Base-by-base conservation (phyloP, 2,113 vertebrate species). In the Porphyrio hochstetteri region DNA sequence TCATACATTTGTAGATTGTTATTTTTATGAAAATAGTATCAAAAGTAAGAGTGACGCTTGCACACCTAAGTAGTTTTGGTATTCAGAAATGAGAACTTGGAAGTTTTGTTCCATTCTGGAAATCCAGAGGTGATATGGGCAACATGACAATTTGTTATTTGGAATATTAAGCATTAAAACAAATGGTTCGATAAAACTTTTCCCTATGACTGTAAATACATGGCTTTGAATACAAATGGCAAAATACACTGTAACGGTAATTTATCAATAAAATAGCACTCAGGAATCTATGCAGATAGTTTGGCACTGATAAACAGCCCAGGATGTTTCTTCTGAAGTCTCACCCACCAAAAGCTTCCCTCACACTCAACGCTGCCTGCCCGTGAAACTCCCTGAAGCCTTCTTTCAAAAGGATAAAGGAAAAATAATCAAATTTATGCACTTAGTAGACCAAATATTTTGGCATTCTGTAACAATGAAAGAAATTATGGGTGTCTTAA, bases 11-110 rank as follows among this genome's bases (percentile, higher is more conserved):
- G 15, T 75, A 83, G 97, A 80, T 86, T 81, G 48, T 85, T 92
- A 61, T 82, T 96, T 97, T 96, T 48, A 88, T 67, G 18, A 81
- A 42, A 84, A 14, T 48, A 50, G 9, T 91, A 82, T 55, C 31
- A 83, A 96, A 90, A 90, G 29, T 19, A 77, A 88, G 29, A 93
- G 29, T 85, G 93, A 93, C 91, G 67, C 36, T 94, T 93, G 38
- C 72, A 91, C 72, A 80, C 59, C 38, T 95, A 95, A 65, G n/a
- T 90, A 82, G 59, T 50, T 94, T 92, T 65, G 50, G 25, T 75
- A 86, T 24, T 71, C 71, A 75, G 63, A 79, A 94, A 95, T 84
- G 31, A 97, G 96, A 95, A 94, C 81, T 77, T 44, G 15, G 16
- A 82, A 91, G 31, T 82, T 95, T 74, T 67, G 40, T 95, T 94